phyloP scores from a whole-genome alignment of 2,888 invertebrate genomes.

The Eucera pruinosa region DNA sequence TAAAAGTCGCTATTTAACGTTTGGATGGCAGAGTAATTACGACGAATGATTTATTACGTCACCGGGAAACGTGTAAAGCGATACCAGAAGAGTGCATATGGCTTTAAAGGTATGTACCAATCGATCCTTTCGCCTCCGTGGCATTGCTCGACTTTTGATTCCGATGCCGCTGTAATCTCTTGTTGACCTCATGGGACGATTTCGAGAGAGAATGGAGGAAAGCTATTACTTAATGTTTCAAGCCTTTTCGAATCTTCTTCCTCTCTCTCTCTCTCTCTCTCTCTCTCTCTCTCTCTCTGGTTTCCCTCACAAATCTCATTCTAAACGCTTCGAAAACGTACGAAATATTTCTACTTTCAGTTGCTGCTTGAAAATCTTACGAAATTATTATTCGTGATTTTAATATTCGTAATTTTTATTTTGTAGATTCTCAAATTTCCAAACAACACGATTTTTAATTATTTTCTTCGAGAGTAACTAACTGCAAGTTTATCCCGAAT shows the following conservation, averaged over 20 bases:
- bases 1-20: conserved; percentile 4
- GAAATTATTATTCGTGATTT: no score
- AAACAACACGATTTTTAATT: no score
- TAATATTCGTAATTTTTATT: no score
- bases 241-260: conserved; percentile 24
- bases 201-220: conserved; percentile 34
- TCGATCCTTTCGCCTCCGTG: conserved; percentile 32
- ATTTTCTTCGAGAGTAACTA: no score
- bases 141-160: conserved; percentile 43
- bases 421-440: no score
- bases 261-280: no score
- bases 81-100: conserved; percentile 11
- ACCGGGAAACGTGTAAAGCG: conserved; percentile 1
- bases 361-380: no score
- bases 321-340: not conserved
- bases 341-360: not conserved
- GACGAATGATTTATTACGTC: conserved; percentile 28
- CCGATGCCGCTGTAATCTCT: conserved; percentile 47
- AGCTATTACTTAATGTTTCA: conserved; percentile 44
- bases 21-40: conserved; percentile 5
- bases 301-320: conserved; percentile 8
- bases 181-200: conserved; percentile 42
- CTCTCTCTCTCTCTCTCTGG: no score
- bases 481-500: no score
- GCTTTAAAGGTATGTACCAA: conserved; percentile 28